phyloP scores from a whole-genome alignment of 1,140 invertebrate species.

The Steinernema feltiae region DNA sequence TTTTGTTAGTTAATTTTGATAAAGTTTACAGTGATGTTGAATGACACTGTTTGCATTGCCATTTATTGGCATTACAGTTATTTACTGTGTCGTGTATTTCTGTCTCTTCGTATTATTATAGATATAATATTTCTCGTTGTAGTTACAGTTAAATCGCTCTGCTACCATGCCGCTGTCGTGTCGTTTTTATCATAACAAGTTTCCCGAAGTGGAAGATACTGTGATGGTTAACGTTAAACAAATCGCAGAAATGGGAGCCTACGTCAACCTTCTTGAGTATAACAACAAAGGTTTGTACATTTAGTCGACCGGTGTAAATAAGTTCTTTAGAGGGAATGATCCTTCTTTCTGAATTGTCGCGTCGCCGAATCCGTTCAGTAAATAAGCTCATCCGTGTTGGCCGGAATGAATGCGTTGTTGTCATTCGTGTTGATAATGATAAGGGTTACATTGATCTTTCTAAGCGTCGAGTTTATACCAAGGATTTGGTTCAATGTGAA shows the following conservation, averaged over 20 bases:
- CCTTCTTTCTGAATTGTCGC: conserved; percentile 80
- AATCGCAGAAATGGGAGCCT: conserved; percentile 99
- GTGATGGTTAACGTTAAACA: conserved; percentile 98
- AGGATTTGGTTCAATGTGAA: conserved; percentile 95
- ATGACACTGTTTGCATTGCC: not conserved
- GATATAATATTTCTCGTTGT: no score
- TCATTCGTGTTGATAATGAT: conserved; percentile 97
- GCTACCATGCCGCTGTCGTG: conserved; percentile 82
- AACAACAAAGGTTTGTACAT: conserved; percentile 97
- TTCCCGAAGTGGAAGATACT: conserved; percentile 97
- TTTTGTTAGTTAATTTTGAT: conserved; percentile 9
- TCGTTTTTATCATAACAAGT: conserved; percentile 94
- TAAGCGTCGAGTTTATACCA: conserved; percentile 91
- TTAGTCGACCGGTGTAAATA: conserved; percentile 57
- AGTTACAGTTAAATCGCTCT: no score
- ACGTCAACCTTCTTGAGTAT: conserved; percentile 93
- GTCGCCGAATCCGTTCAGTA: conserved; percentile 94
- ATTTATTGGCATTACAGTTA: not conserved
- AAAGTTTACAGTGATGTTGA: not conserved
- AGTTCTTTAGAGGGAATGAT: conserved; percentile 62
- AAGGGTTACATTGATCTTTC: conserved; percentile 99
- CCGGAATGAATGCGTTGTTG: conserved; percentile 95
- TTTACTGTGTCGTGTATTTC: no score
- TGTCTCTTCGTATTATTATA: no score
- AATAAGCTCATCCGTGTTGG: conserved; percentile 98